These are phyloP conservation scores for Cataglyphis rosenhaueri DNA, from an alignment of 2,888 invertebrate genomes.

Conservation along the genomic window DNA sequence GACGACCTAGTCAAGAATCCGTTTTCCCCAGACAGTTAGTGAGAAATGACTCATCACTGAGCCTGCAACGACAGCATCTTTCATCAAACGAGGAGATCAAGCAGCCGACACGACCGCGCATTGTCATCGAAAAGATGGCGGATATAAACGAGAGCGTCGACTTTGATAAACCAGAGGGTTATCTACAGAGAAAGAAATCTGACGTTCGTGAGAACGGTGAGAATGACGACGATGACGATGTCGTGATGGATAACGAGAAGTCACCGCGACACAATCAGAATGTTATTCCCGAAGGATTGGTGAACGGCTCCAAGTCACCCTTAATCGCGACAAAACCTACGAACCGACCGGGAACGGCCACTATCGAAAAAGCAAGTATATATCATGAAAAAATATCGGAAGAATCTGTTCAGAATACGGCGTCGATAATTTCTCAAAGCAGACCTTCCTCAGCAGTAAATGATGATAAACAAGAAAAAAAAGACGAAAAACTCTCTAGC, in stretches of 20 bases:
- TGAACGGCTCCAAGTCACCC: constrained; percentile 48
- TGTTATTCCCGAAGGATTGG: neutral
- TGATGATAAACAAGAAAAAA: neutral
- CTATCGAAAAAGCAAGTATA: constrained; percentile 48
- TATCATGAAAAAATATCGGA: constrained; percentile 27
- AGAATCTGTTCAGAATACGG: neutral
- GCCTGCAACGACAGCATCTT: constrained; percentile 36
- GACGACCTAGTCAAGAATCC: constrained; percentile 44
- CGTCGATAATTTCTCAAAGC: constrained; percentile 17
- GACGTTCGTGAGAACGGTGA: constrained; percentile 61
- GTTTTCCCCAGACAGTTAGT: constrained; percentile 57
- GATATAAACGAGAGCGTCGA: constrained; percentile 67
- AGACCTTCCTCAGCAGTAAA: constrained; percentile 17
- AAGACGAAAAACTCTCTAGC: neutral
- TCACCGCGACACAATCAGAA: constrained; percentile 47
- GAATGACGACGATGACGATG: constrained; percentile 78
- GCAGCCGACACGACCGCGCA: constrained; percentile 64
- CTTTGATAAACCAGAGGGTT: constrained; percentile 52
- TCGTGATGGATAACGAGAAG: constrained; percentile 74
- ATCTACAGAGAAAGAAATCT: constrained; percentile 49
- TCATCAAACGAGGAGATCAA: constrained; percentile 58
- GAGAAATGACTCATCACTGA: constrained; percentile 75
- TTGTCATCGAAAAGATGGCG: constrained; percentile 75
- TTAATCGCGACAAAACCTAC: constrained; percentile 15
- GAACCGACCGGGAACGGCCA: constrained; percentile 59